Base-by-base conservation (phyloP, 1,140 invertebrate species). In the Drosophila baimaii region DNA sequence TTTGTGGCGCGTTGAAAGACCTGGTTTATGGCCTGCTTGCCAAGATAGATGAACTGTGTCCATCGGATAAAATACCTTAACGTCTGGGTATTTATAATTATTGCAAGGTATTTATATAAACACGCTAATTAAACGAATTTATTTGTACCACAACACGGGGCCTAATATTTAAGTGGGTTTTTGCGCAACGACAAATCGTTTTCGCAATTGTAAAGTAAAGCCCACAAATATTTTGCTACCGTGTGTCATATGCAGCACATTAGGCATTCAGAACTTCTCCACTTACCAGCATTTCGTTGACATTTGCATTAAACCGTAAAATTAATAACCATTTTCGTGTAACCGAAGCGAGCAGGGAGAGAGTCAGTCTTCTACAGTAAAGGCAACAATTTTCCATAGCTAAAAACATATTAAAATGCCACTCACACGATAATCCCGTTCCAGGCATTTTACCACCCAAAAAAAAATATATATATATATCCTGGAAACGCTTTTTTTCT, bases 371-470 rank as follows among this genome's bases (percentile, higher is more conserved):
- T 19, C 21, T 19, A 44, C 56, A 70, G 46, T 57, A 61, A 61
- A 73, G 49, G 49, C 56, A 78, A 74, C 63, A 59, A 71, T 71
- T 86, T 86, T 79, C 49, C 52, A 7, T 43, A 27, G 78, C 81
- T 73, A 65, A 68, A 79, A 88, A 86, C 86, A 88, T 88, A 88
- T 88, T 88, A 88, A 88, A 88, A 88, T 88, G 83, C 83, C 83
- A 88, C 83, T 88, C 84, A 83, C 72, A 88, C 64, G 83, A 70
- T 86, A 86, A 86, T 72, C 68, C 63, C 76, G 61, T 68, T 69
- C 85, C 75, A 57, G 33, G 57, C 59, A 65, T 64, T 72, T 61
- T 59, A n/a, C 56, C 58, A 43, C 39, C 35, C 37, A 47, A 46
- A 61, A 57, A 39, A 27, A 33, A 13, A 47, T 8, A 25, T 23